Percentiles rank a stretch among this genome's conserved stretches.
phyloP scores from a whole-genome alignment of 2,888 invertebrate species.

The Heliothis peltigera region DNA sequence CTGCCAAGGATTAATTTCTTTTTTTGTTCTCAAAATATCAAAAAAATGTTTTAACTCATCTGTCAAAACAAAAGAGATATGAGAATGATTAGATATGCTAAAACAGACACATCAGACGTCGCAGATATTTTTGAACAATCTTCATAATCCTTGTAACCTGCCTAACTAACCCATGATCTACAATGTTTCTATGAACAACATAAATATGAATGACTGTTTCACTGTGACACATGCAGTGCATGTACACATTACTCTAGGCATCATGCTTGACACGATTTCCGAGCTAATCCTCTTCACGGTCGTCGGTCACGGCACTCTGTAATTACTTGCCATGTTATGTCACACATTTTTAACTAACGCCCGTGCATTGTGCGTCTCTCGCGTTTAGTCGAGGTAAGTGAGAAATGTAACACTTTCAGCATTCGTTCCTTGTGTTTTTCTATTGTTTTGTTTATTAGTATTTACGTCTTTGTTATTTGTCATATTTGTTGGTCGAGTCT shows the following conservation, averaged over 20 bases:
- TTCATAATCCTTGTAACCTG: neutral
- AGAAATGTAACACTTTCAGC: slow-evolving; percentile 39
- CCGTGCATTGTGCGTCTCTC: slow-evolving; percentile 37
- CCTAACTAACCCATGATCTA: neutral
- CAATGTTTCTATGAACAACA: slow-evolving; percentile 16
- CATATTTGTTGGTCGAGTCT: neutral
- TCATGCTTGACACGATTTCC: slow-evolving; percentile 64
- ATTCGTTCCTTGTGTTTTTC: slow-evolving; percentile 8
- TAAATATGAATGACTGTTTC: slow-evolving; percentile 36
- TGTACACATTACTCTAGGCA: slow-evolving; percentile 51
- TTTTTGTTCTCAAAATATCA: neutral
- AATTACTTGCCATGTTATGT: slow-evolving; percentile 61
- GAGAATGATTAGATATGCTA: neutral
- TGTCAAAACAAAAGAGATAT: neutral
- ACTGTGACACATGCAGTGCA: slow-evolving; percentile 4
- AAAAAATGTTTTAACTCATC: neutral
- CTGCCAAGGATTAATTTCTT: neutral
- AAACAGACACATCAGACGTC: neutral
- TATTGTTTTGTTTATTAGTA: neutral
- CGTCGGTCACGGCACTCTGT: slow-evolving; percentile 55
- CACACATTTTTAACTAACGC: slow-evolving; percentile 59
- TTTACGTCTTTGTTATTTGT: neutral
- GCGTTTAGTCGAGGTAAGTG: slow-evolving; percentile 45
- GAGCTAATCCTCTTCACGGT: slow-evolving; percentile 56
- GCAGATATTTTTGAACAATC: neutral